These are phyloP conservation scores for Salvelinus sp. DNA, from an alignment of 2,113 vertebrate species.

Conservation along the genomic window DNA sequence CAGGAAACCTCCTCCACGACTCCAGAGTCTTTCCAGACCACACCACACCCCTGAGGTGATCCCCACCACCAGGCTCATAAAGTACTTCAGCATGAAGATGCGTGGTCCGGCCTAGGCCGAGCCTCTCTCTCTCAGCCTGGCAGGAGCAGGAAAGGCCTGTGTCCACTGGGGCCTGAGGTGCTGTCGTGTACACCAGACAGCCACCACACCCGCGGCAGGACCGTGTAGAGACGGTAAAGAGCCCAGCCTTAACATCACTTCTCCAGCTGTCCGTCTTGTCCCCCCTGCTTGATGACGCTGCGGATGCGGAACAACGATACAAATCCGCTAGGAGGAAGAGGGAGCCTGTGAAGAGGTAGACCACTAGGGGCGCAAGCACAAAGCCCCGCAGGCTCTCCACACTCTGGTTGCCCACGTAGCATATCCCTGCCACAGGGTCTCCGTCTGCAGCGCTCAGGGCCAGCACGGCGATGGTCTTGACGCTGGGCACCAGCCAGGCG, in stretches of 20 bases:
- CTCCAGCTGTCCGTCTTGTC: constrained; percentile 88
- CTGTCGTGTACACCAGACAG: constrained; percentile 88
- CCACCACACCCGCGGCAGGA: constrained; percentile 83
- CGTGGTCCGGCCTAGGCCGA: constrained; percentile 75
- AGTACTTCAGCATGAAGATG: constrained; percentile 91
- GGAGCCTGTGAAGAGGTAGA: constrained; percentile 85
- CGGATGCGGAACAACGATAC: constrained; percentile 86
- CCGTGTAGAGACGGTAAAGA: constrained; percentile 88
- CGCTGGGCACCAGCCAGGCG: constrained; percentile 85
- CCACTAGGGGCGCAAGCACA: constrained; percentile 82
- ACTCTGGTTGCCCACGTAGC: constrained; percentile 88
- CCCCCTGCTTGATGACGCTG: constrained; percentile 87
- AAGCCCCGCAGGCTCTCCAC: constrained; percentile 84
- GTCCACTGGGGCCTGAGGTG: constrained; percentile 83
- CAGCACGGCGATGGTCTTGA: constrained; percentile 83
- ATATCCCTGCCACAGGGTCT: constrained; percentile 84
- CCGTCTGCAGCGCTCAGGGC: constrained; percentile 85
- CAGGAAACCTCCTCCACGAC: constrained; percentile 82
- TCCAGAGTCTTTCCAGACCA: constrained; percentile 87
- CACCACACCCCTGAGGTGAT: constrained; percentile 88
- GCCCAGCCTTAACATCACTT: constrained; percentile 88
- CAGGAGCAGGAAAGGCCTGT: constrained; percentile 80
- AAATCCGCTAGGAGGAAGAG: constrained; percentile 85
- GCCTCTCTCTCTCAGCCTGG: constrained; percentile 63
- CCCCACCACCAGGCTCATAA: constrained; percentile 87